Evolutionary conservation across 2,797 vertebrate species (phyloP).

Genomic region (Natrix natrix): DNA sequence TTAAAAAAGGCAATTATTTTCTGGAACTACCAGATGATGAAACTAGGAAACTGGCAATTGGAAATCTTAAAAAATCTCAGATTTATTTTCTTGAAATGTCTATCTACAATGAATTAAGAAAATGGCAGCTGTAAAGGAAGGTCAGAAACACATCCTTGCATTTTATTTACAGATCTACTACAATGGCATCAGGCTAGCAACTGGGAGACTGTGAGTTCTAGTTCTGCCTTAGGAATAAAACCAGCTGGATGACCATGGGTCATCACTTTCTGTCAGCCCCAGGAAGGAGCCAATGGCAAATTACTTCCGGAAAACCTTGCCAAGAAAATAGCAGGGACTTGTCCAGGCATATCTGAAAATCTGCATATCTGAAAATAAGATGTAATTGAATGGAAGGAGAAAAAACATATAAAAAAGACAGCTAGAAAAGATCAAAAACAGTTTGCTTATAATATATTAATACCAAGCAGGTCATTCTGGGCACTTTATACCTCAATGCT

Average conservation of each 20-base stretch:
- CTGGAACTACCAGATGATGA: neutral
- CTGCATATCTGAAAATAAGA: neutral
- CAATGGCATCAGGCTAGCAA: slow-evolving; percentile 3
- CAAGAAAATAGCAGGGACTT: neutral
- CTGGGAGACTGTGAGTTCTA: neutral
- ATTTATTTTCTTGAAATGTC: neutral
- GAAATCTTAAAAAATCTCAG: neutral
- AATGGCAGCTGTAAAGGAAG: neutral
- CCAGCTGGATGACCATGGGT: neutral
- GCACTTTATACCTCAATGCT: neutral
- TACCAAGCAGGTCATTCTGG: neutral
- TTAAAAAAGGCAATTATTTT: neutral
- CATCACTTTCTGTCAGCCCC: neutral
- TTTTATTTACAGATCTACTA: slow-evolving; percentile 34
- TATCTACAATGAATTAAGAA: neutral
- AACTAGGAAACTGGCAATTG: neutral
- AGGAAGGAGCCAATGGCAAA: neutral
- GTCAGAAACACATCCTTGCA: neutral
- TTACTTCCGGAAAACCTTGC: neutral
- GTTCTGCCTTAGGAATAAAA: neutral
- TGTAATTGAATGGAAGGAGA: neutral
- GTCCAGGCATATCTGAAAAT: neutral
- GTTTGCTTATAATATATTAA: slow-evolving; percentile 6
- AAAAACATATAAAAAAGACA: slow-evolving; percentile 20
- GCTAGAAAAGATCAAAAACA: neutral